Conservation (phyloP, 2,797 vertebrate species). For the Danio aesculapii region DNA sequence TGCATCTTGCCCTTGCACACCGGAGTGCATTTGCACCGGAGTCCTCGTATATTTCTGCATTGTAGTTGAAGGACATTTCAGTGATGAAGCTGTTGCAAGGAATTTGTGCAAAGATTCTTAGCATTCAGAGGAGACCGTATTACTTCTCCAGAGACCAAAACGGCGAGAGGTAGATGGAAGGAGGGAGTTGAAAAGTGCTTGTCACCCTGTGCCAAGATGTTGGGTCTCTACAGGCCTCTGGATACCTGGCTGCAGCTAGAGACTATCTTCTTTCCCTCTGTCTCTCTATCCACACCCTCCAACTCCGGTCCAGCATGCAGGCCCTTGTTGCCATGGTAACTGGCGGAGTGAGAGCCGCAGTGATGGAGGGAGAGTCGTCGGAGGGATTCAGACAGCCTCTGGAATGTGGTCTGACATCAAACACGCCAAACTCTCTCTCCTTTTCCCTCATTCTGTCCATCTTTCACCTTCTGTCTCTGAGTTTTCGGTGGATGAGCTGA, state of each 20-base stretch:
- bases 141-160: conserved; percentile 37
- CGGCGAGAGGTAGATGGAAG: neutral
- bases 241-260: conserved; percentile 68
- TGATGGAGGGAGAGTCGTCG: conserved; percentile 54
- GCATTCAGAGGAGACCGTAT: conserved; percentile 15
- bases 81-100: conserved; percentile 39
- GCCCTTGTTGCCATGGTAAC: conserved; percentile 79
- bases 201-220: conserved; percentile 31
- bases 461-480: conserved; percentile 44
- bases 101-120: conserved; percentile 35
- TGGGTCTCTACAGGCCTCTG: conserved; percentile 57
- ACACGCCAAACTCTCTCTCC: conserved; percentile 66
- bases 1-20: conserved; percentile 43
- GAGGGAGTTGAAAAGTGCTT: conserved; percentile 19
- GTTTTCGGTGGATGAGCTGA: conserved; percentile 8
- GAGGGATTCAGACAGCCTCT: conserved; percentile 70
- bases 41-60: conserved; percentile 47
- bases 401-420: conserved; percentile 61
- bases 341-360: conserved; percentile 68
- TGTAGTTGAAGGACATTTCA: conserved; percentile 69
- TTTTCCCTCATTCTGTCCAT: conserved; percentile 4
- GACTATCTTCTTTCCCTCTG: conserved; percentile 51
- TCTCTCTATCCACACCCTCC: conserved; percentile 31
- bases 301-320: conserved; percentile 67
- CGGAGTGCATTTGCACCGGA: too few relatives aligned